phyloP scores from a whole-genome alignment of 2,113 vertebrate species.

The Pelvicachromis taeniatus region DNA sequence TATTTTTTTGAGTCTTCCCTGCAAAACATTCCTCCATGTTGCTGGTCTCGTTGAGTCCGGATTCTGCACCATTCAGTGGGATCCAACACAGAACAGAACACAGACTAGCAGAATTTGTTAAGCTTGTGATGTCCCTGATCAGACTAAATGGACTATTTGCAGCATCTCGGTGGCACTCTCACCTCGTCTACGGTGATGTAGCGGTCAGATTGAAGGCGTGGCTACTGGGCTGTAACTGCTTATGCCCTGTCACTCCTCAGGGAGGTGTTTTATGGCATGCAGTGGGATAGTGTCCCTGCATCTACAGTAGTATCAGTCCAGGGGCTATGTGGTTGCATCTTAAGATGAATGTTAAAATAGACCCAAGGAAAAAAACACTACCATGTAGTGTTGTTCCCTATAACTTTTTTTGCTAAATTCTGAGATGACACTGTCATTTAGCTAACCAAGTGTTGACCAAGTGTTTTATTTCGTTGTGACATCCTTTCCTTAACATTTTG shows the following conservation, averaged over 20 bases:
- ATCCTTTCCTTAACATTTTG: background rate
- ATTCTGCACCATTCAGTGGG: background rate
- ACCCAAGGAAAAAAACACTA: constrained; percentile 65
- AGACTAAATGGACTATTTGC: constrained; percentile 7
- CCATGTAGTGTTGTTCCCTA: constrained; percentile 74
- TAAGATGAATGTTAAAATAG: constrained; percentile 37
- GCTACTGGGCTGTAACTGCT: constrained; percentile 63
- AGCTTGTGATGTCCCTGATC: constrained; percentile 4
- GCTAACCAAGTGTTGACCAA: constrained; percentile 13
- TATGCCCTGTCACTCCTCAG: constrained; percentile 74
- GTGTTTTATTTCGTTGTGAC: background rate
- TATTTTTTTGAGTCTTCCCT: constrained; percentile 66
- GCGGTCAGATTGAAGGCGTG: constrained; percentile 17
- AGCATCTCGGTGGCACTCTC: background rate
- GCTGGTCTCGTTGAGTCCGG: constrained; percentile 5
- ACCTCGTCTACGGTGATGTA: background rate
- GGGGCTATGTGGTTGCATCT: constrained; percentile 36
- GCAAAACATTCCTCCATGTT: constrained; percentile 60
- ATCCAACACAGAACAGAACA: background rate
- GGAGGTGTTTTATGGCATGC: constrained; percentile 73
- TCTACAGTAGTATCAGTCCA: constrained; percentile 65
- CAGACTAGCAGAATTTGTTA: background rate
- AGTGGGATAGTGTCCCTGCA: constrained; percentile 57
- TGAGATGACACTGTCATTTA: constrained; percentile 19
- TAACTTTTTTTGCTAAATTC: constrained; percentile 44